Conservation (phyloP, 1,140 invertebrate species). For the Tetragonula clypearis region DNA sequence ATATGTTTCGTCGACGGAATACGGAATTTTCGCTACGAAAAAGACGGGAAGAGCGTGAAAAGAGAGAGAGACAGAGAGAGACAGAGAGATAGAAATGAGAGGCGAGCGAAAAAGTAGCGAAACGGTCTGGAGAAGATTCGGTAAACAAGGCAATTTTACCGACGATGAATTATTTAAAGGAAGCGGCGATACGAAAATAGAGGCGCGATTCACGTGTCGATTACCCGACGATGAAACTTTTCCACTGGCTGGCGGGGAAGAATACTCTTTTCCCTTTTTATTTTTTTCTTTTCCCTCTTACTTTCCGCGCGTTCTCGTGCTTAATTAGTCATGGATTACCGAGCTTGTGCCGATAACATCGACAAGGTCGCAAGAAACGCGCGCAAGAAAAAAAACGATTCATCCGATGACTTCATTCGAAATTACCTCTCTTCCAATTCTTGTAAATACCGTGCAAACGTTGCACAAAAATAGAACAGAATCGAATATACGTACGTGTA, state of each 20-base stretch:
- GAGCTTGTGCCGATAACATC: slow-evolving; percentile 51
- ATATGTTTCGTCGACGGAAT: background rate
- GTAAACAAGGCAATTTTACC: slow-evolving; percentile 14
- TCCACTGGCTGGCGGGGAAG: slow-evolving; percentile 26
- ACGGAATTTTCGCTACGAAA: background rate
- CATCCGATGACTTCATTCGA: slow-evolving; percentile 47
- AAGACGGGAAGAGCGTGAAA: background rate
- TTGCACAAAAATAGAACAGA: slow-evolving; percentile 13
- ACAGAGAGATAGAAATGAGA: background rate
- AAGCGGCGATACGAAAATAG: slow-evolving; percentile 10
- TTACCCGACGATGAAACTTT: slow-evolving; percentile 28
- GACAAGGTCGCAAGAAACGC: slow-evolving; percentile 63
- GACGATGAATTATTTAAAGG: slow-evolving; percentile 41
- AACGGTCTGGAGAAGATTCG: background rate
- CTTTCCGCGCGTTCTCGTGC: slow-evolving; percentile 34
- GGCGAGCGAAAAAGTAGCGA: background rate
- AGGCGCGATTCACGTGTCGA: background rate
- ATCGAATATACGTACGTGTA: background rate
- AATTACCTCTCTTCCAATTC: background rate
- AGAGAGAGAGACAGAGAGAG: background rate
- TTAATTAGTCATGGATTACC: slow-evolving; percentile 64
- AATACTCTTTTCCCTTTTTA: slow-evolving; percentile 38
- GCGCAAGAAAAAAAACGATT: slow-evolving; percentile 54
- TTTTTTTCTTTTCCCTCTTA: no score
- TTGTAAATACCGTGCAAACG: no score